Evolutionary conservation across 2,113 vertebrate species (phyloP), one percentile per base, ranked within the genome.

Genomic region (Podilymbus podiceps): DNA sequence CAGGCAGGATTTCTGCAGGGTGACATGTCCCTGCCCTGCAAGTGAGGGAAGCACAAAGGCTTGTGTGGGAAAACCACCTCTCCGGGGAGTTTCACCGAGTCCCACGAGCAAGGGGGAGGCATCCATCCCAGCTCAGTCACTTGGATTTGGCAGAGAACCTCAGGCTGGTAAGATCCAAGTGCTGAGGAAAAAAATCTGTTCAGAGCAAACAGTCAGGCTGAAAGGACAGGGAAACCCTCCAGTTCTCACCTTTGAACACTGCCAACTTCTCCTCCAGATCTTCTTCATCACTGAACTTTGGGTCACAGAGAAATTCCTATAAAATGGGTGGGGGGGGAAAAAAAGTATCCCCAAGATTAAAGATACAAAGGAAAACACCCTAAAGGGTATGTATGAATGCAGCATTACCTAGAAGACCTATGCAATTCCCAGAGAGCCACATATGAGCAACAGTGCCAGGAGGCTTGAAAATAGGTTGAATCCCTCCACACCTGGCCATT

Each of bases 261-360:
- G 99, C 98, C 63, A 99, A 86, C 94, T 99, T 99, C 47, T 99
- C 98, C 1, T 98, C 97, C 94, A 99, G 97, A 95, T 99, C 98
- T 60, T 99, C 99, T 94, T 99, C 99, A 97, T 99, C 98, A 5
- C 98, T 98, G 97, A 99, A 99, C 96, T 99, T 99, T 90, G 99
- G 99, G 97, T 99, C 99, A 94, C 99, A 99, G 95, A 99, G 97
- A 88, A 99, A 99, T 93, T 99, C 99, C 99, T 99, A 52, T 22
- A 76, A 76, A 8, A 80, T 9, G 42, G 42, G 42, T 12, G 42
- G 42, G 42, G 42, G 42, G 42, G 42, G 42, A 28, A 52, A 79
- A 59, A 9, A 2, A 60, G 22, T 30, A 74, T 71, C 68, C 82
- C 33, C 30, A 27, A 90, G 27, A 63, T 85, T 76, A 89, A 84